A percentile compares a stretch with the other conserved stretches of the same genome.
These are phyloP conservation scores for Urechis unicinctus DNA, from an alignment of 2,888 invertebrate species.

Conservation along the genomic window DNA sequence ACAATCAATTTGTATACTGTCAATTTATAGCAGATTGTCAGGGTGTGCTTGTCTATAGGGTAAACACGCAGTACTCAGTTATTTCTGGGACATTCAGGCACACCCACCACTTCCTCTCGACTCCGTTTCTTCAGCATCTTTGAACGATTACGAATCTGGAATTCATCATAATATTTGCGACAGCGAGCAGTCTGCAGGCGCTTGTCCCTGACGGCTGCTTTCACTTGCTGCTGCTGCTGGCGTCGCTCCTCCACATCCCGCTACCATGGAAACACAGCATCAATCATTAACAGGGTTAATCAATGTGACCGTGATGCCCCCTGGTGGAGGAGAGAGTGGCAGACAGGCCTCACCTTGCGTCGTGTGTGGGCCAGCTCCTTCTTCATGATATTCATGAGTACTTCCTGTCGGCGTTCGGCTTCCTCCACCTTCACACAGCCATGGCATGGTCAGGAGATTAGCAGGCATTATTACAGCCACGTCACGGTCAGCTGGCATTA, in stretches of 20 bases:
- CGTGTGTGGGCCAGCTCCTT: conserved; percentile 42
- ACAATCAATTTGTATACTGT: no score
- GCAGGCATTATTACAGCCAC: no score
- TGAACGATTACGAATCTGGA: conserved; percentile 39
- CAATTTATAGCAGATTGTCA: no score
- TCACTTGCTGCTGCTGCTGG: conserved; percentile 29
- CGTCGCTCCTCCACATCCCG: conserved; percentile 40
- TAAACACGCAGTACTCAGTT: no score
- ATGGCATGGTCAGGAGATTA: no score
- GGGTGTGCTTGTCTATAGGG: no score
- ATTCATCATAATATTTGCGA: conserved; percentile 47
- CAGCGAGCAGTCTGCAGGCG: conserved; percentile 43
- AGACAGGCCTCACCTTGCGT: conserved; percentile 30
- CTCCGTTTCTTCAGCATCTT: conserved; percentile 46
- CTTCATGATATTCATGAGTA: conserved; percentile 42
- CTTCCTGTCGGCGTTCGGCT: conserved; percentile 41
- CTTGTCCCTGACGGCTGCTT: conserved; percentile 41
- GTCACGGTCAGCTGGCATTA: no score
- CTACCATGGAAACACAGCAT: conserved; percentile 17
- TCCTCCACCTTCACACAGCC: conserved; percentile 35
- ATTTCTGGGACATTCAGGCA: no score
- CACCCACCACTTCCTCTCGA: conserved; percentile 44
- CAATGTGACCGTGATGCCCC: no score
- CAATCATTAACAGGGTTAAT: background rate
- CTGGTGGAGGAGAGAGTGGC: background rate